Base-by-base conservation (phyloP, 1,140 invertebrate genomes). In the Platorchestia sp. region DNA sequence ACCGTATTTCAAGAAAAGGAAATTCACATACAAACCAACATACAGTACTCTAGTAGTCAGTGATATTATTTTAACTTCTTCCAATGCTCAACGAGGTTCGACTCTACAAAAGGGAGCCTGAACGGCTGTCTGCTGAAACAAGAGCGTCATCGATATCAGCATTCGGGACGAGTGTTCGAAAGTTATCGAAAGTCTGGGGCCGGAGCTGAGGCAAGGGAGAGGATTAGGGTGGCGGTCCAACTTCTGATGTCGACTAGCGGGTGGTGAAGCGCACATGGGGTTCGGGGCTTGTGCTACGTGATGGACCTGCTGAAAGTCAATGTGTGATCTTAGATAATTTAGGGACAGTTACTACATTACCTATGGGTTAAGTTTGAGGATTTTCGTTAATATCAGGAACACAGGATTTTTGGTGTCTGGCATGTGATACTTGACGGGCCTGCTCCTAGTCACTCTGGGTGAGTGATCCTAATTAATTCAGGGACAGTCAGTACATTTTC, bases 61-160 rank as follows among this genome's bases (percentile, higher is more conserved):
- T 75, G 36, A 75, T 75, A 75, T 22, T 75, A 75, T 75, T 75
- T 75, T 75, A 75, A 75, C 59, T 75, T 75, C 14, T 75, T 75
- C 59, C 27, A 22, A 75, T 36, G 59, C 59, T 75, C 59, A 75
- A 75, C 59, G 59, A 75, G 27, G 59, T 75, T 75, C 59, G 27
- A 75, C 14, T 75, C 36, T 75, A 19, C 59, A 75, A 75, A 75
- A 75, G 59, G 59, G 59, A 75, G 59, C 59, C 14, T 75, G 59
- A 75, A 75, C 59, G 59, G 3, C 10, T 10, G 59, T 10, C 27
- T 89, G 41, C 42, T 89, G n/a, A 89, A 89, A 89, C n/a, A 41
- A 89, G 87, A 42, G 87, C 43, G 41, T 44, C 87, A 89, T 89
- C 87, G 87, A 89, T 89, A 89, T 89, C 87, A 89, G 87, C 87